Evolutionary conservation across 2,888 invertebrate genomes (phyloP).

Genomic region (Mythimna impura): DNA sequence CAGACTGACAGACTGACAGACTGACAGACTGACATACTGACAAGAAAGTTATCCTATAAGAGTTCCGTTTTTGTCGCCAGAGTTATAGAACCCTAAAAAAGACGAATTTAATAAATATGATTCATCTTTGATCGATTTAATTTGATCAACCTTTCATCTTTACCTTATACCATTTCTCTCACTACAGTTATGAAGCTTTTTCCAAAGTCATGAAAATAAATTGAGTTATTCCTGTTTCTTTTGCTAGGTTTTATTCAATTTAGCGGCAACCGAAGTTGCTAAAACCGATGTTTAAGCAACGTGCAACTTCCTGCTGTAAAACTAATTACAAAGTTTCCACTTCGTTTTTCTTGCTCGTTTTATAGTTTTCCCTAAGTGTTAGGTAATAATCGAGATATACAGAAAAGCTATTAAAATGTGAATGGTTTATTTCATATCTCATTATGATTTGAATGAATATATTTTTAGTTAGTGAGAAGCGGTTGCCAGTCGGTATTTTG

Average conservation of each 20-base stretch:
- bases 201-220: conserved; percentile 1
- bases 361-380: conserved; percentile 44
- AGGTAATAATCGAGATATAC: conserved; percentile 30
- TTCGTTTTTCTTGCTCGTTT: conserved; percentile 48
- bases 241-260: conserved; percentile 48
- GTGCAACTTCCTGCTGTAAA: conserved; percentile 45
- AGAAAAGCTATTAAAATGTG: conserved; percentile 10
- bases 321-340: conserved; percentile 55
- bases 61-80: too few relatives aligned
- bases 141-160: too few relatives aligned
- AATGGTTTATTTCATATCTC: background rate
- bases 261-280: conserved; percentile 27
- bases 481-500: too few relatives aligned
- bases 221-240: conserved; percentile 12
- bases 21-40: too few relatives aligned
- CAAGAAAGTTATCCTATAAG: too few relatives aligned
- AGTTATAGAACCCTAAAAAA: too few relatives aligned
- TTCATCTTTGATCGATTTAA: too few relatives aligned
- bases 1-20: too few relatives aligned
- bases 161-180: background rate
- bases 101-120: too few relatives aligned
- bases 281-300: conserved; percentile 47
- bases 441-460: background rate
- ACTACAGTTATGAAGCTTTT: background rate
- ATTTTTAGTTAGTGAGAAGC: background rate